Evolutionary conservation across 2,888 invertebrate genomes (phyloP), one percentile per base, ranked within the genome.

Genomic region (Pseudolycoriella hygida): DNA sequence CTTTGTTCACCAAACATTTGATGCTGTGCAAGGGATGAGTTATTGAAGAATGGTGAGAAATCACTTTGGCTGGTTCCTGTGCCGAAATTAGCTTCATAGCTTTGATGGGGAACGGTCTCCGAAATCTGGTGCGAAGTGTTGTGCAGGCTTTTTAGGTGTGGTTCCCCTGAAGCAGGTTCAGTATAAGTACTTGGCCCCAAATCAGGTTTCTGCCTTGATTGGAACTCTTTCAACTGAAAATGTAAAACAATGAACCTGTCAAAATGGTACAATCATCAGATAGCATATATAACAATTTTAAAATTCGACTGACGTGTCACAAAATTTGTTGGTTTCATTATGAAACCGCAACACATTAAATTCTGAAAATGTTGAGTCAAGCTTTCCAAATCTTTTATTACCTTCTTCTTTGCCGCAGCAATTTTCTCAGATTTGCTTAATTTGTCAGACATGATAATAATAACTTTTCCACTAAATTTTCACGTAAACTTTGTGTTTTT

Each of bases 341-440:
- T 14, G 11, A 32, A 8, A n/a, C n/a, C n/a, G n/a, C n/a, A n/a
- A n/a, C n/a, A n/a, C n/a, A n/a, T n/a, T n/a, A 42, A 42, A 14
- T 14, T n/a, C 2, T 25, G 34, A 10, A 5, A 34, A 34, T 14
- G 34, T 14, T 34, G n/a, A 12, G 3, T 14, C 12, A 34, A n/a
- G n/a, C n/a, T n/a, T n/a, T n/a, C 15, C 34, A 34, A 3, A 14
- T 6, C 11, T 6, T 6, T 10, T 10, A 30, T 12, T 57, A 64
- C 64, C 61, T 62, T 64, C 52, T 60, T 62, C 17, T 59, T 55
- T 5, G 65, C 64, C 6, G 65, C 63, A 15, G 65, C 65, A 49
- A 64, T 48, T 46, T 64, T 64, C 46, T 61, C 57, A 3, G 61
- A 60, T 48, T 64, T 63, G 10, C 25, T 25, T 25, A 25, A 25